Evolutionary conservation across 2,113 vertebrate genomes (phyloP).

Genomic region (Lepus europaeus): DNA sequence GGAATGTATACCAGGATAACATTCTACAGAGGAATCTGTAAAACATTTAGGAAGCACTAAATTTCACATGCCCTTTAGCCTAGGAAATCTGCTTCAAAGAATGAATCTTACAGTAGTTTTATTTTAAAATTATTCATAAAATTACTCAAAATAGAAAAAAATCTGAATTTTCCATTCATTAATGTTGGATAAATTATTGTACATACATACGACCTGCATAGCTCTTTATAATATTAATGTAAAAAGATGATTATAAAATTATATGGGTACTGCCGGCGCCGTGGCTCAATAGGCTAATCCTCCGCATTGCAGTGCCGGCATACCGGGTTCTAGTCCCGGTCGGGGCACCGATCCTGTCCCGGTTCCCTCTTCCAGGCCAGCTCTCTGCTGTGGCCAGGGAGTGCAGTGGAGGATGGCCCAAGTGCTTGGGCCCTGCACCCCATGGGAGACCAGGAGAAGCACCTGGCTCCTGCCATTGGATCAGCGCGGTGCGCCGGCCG

Average conservation of each 20-base stretch:
- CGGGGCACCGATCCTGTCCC: no score
- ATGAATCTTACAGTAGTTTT: not conserved
- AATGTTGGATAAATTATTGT: not conserved
- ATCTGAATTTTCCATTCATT: constrained; percentile 1
- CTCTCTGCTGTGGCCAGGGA: no score
- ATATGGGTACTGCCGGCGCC: not conserved
- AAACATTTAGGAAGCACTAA: not conserved
- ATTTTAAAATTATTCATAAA: constrained; percentile 15
- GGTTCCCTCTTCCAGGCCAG: no score
- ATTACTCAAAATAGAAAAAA: constrained; percentile 16
- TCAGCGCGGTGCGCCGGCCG: no score
- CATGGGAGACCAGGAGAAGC: no score
- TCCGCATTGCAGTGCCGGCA: no score
- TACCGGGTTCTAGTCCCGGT: no score
- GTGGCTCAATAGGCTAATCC: no score
- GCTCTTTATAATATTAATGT: not conserved
- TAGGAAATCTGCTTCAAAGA: not conserved
- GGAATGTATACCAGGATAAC: not conserved
- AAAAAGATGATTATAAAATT: constrained; percentile 14
- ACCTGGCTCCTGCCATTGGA: no score
- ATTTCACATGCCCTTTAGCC: not conserved
- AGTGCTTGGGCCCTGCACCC: no score
- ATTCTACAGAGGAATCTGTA: not conserved
- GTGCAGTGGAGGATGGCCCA: no score
- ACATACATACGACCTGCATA: no score